phyloP scores from a whole-genome alignment of 30 jellyfish, hydroid and myxozoan species.

The Aurelia aurita region DNA sequence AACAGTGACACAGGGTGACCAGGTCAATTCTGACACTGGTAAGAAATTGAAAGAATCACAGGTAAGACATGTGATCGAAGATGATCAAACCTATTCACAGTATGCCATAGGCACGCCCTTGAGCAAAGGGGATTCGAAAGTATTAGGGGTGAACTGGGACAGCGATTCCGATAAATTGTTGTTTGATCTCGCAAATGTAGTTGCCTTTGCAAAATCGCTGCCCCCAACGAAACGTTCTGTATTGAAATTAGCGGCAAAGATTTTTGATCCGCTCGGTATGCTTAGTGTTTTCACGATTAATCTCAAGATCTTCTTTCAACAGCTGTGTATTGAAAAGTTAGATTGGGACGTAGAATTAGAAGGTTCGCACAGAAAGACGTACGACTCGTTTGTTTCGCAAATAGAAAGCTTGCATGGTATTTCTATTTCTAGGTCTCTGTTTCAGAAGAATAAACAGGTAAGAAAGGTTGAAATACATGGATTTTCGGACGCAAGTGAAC shows the following conservation, averaged over 20 bases:
- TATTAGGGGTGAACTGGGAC: slow-evolving; percentile 40
- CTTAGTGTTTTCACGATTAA: not conserved
- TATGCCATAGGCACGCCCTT: too few relatives aligned
- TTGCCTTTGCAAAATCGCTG: not conserved
- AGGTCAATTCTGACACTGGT: too few relatives aligned
- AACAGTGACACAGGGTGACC: too few relatives aligned
- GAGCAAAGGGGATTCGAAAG: not conserved
- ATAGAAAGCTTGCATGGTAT: not conserved
- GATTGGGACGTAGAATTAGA: slow-evolving; percentile 21
- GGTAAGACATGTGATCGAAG: too few relatives aligned
- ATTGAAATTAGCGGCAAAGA: not conserved
- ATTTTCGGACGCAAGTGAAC: slow-evolving; percentile 61
- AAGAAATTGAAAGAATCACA: too few relatives aligned
- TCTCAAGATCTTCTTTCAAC: not conserved
- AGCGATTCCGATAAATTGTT: slow-evolving; percentile 1
- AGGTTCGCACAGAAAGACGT: not conserved
- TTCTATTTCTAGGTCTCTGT: slow-evolving; percentile 45
- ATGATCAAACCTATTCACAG: too few relatives aligned
- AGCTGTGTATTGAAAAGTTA: not conserved
- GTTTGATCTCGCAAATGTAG: not conserved
- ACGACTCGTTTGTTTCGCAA: slow-evolving; percentile 3
- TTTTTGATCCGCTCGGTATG: slow-evolving; percentile 18
- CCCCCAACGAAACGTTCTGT: not conserved
- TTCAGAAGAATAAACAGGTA: slow-evolving; percentile 27
- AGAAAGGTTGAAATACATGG: slow-evolving; percentile 49